phyloP scores from a whole-genome alignment of 2,113 vertebrate species.

The Gymnarchus niloticus region DNA sequence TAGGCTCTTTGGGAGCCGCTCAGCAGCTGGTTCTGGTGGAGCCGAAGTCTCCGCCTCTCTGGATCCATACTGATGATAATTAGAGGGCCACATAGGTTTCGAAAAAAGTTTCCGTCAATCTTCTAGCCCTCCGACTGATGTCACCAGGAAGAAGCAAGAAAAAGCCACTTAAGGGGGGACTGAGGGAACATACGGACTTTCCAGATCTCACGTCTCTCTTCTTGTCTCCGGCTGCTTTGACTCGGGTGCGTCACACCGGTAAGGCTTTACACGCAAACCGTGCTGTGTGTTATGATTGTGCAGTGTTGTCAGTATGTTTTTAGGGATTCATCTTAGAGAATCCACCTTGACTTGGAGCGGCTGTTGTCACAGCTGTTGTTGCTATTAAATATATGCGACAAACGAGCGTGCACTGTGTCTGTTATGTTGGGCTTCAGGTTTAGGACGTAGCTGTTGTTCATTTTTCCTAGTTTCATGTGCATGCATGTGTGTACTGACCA shows the following conservation, averaged over 20 bases:
- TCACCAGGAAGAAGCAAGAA: conserved; percentile 39
- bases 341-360: background rate
- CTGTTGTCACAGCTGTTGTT: background rate
- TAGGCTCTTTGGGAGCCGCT: background rate
- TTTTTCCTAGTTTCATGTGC: background rate
- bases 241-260: background rate
- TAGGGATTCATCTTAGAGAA: background rate
- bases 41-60: conserved; percentile 38
- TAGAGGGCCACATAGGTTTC: conserved; percentile 28
- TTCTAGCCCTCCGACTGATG: conserved; percentile 35
- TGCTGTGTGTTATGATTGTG: background rate
- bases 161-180: conserved; percentile 30
- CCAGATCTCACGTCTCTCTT: background rate
- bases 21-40: background rate
- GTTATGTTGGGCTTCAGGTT: too few species aligned
- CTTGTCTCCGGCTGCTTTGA: background rate
- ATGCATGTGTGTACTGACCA: background rate
- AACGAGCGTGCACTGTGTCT: too few species aligned
- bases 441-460: background rate
- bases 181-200: conserved; percentile 7
- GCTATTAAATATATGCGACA: too few species aligned
- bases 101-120: conserved; percentile 55
- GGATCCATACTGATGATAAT: conserved; percentile 12
- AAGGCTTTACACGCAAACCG: background rate
- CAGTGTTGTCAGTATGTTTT: background rate